Percentiles rank a stretch among this genome's conserved stretches.
phyloP scores from a whole-genome alignment of 1,140 invertebrate genomes.

The Bombus difficillimus region DNA sequence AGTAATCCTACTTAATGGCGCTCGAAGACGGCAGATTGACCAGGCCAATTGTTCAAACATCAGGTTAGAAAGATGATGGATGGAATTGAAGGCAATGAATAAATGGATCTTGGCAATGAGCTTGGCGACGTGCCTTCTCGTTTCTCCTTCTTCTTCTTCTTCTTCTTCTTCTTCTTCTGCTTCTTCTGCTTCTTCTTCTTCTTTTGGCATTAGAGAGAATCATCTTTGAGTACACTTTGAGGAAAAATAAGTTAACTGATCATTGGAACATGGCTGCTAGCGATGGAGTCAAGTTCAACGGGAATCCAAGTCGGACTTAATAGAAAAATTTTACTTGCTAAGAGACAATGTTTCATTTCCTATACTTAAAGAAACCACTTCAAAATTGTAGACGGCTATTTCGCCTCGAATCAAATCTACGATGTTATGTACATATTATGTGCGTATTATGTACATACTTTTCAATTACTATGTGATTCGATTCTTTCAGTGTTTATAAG shows the following conservation, averaged over 20 bases:
- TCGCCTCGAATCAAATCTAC: background rate
- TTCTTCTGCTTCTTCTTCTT: background rate
- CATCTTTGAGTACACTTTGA: background rate
- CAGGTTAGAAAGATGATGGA: background rate
- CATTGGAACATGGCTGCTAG: background rate
- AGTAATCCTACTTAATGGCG: background rate
- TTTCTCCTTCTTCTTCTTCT: background rate
- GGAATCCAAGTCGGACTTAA: background rate
- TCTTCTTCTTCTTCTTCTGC: background rate
- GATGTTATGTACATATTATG: fast-evolving
- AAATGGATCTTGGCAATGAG: background rate
- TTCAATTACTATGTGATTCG: too few relatives aligned
- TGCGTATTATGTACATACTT: too few relatives aligned
- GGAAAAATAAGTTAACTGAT: background rate
- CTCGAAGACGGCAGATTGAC: background rate
- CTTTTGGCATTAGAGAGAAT: too few relatives aligned
- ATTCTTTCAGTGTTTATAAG: too few relatives aligned
- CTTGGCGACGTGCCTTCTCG: background rate
- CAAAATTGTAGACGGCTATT: background rate
- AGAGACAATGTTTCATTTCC: background rate
- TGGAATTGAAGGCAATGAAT: background rate
- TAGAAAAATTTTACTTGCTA: background rate
- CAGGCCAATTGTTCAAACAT: background rate
- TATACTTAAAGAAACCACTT: background rate
- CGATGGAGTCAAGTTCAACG: background rate